These are phyloP conservation scores for Otocyon megalotis DNA, from an alignment of 2,113 vertebrate genomes.

Conservation along the genomic window DNA sequence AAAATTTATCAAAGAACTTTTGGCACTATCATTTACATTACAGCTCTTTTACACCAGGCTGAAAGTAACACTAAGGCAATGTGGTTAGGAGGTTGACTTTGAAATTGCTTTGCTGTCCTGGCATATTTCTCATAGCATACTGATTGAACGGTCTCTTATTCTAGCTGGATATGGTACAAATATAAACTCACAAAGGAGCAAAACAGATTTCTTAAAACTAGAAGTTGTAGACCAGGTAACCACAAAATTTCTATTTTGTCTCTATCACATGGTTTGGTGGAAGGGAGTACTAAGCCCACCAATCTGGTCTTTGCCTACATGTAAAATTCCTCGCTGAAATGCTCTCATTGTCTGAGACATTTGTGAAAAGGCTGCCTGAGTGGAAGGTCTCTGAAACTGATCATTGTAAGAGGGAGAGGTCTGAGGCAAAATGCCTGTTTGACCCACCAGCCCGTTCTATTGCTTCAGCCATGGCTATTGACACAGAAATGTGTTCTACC, in stretches of 20 bases:
- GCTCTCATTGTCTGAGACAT: not conserved
- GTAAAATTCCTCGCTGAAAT: not conserved
- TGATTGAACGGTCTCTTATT: not conserved
- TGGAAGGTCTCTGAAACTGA: constrained; percentile 26
- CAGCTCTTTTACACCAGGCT: not conserved
- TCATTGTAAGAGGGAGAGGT: not conserved
- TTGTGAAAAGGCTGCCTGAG: not conserved
- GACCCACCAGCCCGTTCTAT: constrained; percentile 37
- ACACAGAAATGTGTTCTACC: constrained; percentile 54
- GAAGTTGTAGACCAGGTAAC: not conserved
- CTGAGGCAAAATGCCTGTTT: constrained; percentile 30
- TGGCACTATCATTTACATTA: not conserved
- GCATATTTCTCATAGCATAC: not conserved
- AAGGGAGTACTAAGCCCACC: not conserved
- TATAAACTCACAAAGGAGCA: not conserved
- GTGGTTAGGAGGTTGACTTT: not conserved
- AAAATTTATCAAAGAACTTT: not conserved
- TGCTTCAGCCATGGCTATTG: constrained; percentile 45
- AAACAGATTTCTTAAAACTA: constrained; percentile 1
- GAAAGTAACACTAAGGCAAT: not conserved
- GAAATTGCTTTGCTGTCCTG: not conserved
- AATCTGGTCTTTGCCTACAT: not conserved
- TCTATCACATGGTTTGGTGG: not conserved
- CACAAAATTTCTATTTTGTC: no score
- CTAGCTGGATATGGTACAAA: not conserved